phyloP scores from a whole-genome alignment of 2,113 vertebrate species.

The Asarcornis scutulata region DNA sequence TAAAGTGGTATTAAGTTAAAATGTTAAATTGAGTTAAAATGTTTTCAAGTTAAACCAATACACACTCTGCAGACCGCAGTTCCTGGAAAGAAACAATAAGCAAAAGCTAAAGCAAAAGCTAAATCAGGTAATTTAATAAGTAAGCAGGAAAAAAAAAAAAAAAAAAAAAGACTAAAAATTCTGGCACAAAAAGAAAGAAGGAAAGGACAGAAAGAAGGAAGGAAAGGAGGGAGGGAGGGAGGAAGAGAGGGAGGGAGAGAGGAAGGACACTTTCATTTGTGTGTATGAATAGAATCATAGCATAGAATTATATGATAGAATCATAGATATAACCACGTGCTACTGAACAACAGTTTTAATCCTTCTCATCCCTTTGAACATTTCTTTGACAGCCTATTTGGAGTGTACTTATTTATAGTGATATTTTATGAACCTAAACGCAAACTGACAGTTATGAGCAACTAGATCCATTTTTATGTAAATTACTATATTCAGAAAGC shows the following conservation, averaged over 20 bases:
- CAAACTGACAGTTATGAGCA: constrained; percentile 73
- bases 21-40: not conserved
- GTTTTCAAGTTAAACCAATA: not conserved
- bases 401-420: constrained; percentile 74
- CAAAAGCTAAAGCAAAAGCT: not conserved
- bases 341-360: constrained; percentile 60
- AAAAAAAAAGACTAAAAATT: not conserved
- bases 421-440: constrained; percentile 73
- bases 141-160: not conserved
- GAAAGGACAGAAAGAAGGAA: not conserved
- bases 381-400: constrained; percentile 66
- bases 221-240: not conserved
- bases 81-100: not conserved
- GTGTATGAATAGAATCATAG: not conserved
- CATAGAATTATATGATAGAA: too few species aligned
- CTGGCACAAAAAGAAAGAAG: not conserved
- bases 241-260: not conserved
- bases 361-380: constrained; percentile 44
- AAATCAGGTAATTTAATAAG: not conserved
- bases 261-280: not conserved
- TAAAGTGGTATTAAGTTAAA: not conserved
- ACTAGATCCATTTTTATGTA: constrained; percentile 77
- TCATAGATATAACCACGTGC: not conserved
- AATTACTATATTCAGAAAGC: constrained; percentile 71
- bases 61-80: not conserved